These are phyloP conservation scores for Morinoia aosen DNA, from an alignment of 2,888 invertebrate genomes.

Conservation along the genomic window DNA sequence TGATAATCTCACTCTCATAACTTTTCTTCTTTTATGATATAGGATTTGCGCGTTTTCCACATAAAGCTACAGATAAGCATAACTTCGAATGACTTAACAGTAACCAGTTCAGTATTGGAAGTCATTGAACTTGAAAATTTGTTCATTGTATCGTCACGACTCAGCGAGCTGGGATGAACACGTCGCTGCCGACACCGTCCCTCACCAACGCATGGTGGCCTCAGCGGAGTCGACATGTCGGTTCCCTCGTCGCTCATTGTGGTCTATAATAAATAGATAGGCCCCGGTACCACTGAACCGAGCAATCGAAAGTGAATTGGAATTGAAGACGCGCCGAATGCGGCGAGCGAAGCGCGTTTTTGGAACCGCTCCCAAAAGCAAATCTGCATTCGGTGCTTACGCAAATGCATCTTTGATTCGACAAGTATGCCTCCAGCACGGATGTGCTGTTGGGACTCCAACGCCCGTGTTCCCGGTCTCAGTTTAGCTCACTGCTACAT, in stretches of 20 bases:
- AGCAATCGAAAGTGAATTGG: slow-evolving; percentile 26
- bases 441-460: neutral
- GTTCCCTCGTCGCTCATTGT: neutral
- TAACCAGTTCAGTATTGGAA: neutral
- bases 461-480: neutral
- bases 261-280: slow-evolving; percentile 29
- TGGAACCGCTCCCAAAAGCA: neutral
- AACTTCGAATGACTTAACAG: neutral
- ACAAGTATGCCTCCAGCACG: neutral
- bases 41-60: neutral
- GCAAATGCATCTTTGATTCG: slow-evolving; percentile 3
- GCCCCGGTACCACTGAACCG: neutral
- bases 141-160: neutral
- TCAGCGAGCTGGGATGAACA: neutral
- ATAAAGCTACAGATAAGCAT: neutral
- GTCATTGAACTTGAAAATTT: neutral
- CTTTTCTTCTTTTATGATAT: no score
- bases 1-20: no score
- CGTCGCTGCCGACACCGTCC: neutral
- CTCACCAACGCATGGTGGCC: neutral
- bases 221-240: neutral
- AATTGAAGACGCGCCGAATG: slow-evolving; percentile 18
- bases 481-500: neutral
- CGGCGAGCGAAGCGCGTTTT: slow-evolving; percentile 1
- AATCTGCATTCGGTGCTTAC: neutral